phyloP scores from a whole-genome alignment of 2,113 vertebrate genomes.

The Emydocephalus ijimae region DNA sequence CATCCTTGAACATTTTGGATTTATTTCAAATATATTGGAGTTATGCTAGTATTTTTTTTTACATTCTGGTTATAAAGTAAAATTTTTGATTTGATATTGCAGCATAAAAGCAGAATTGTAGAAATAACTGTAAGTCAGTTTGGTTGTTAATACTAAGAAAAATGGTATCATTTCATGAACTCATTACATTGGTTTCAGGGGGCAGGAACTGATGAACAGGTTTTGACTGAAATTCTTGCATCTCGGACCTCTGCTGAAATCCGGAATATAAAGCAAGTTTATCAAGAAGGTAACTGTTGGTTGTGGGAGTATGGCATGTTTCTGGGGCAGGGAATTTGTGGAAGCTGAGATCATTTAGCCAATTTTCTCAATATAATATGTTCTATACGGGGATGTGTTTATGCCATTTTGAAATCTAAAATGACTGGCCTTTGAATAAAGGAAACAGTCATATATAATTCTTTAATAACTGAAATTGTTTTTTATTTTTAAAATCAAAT shows the following conservation, averaged over 20 bases:
- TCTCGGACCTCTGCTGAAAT: slow-evolving; percentile 83
- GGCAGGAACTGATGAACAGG: slow-evolving; percentile 87
- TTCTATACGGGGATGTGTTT: not conserved
- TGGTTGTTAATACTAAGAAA: slow-evolving; percentile 4
- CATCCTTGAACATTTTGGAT: not conserved
- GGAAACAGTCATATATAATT: not conserved
- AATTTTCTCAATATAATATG: not conserved
- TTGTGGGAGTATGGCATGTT: not conserved
- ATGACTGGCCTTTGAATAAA: not conserved
- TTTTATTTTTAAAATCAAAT: not conserved
- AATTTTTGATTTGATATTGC: not conserved
- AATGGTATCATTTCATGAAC: not conserved
- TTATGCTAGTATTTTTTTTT: not conserved
- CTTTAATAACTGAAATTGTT: not conserved
- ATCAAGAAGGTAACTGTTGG: slow-evolving; percentile 81
- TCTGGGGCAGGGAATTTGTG: not conserved
- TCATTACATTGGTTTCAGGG: slow-evolving; percentile 70
- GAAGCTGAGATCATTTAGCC: not conserved
- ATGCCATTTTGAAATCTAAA: not conserved
- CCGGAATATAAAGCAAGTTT: slow-evolving; percentile 79
- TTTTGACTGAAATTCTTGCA: slow-evolving; percentile 90
- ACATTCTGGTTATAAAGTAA: not conserved
- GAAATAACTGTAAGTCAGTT: not conserved
- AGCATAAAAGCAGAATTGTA: not conserved
- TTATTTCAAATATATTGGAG: not conserved